Conservation (phyloP, 2,888 invertebrate genomes). For the Serripes groenlandicus region DNA sequence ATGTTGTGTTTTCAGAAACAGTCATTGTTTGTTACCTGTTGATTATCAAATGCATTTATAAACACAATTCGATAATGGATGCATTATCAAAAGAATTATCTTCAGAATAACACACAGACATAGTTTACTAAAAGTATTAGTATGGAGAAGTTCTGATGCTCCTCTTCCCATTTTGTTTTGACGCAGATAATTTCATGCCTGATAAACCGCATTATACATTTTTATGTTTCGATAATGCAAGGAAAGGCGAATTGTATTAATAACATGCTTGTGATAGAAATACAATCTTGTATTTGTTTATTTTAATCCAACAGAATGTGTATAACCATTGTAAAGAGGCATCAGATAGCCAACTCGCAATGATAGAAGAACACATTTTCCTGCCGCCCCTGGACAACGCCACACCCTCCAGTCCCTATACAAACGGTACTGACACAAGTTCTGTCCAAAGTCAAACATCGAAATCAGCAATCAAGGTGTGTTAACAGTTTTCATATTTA, state of each 20-base stretch:
- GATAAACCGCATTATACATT: background rate
- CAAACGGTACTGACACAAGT: conserved; percentile 44
- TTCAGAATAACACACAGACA: too few relatives aligned
- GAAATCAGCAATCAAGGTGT: too few relatives aligned
- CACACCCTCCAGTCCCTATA: conserved; percentile 8
- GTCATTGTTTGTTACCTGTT: too few relatives aligned
- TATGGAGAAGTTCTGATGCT: too few relatives aligned
- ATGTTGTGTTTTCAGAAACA: too few relatives aligned
- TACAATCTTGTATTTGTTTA: background rate
- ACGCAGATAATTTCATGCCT: too few relatives aligned
- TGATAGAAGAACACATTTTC: conserved; percentile 58
- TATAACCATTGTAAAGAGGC: conserved; percentile 61
- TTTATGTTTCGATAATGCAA: background rate
- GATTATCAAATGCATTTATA: too few relatives aligned
- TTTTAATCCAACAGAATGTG: conserved; percentile 36
- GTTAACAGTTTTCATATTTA: too few relatives aligned
- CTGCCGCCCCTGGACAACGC: conserved; percentile 55
- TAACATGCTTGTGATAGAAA: background rate
- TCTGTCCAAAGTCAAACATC: conserved; percentile 40
- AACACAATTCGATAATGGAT: too few relatives aligned
- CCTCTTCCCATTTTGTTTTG: too few relatives aligned
- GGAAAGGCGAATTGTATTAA: background rate
- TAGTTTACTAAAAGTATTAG: too few relatives aligned
- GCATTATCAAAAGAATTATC: too few relatives aligned
- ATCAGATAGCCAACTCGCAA: conserved; percentile 52